These are phyloP conservation scores for Pandemis cinnamomeana DNA, from an alignment of 2,888 invertebrate genomes.

Conservation along the genomic window DNA sequence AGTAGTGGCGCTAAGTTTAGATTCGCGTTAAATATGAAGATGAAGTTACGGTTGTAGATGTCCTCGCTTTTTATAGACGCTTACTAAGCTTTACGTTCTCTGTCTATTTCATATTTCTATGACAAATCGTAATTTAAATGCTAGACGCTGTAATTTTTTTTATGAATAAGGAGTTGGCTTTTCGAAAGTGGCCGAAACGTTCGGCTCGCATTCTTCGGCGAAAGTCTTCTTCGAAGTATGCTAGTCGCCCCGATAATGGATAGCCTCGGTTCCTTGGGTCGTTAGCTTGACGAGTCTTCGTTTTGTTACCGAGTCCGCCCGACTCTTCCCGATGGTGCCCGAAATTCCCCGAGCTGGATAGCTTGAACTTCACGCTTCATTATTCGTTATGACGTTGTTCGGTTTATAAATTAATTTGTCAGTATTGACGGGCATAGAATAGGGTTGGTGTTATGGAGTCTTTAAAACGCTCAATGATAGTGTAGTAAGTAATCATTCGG, in stretches of 20 bases:
- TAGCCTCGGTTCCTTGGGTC: constrained; percentile 31
- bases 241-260: constrained; percentile 28
- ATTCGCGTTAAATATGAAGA: too few relatives aligned
- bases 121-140: neutral
- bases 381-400: constrained; percentile 18
- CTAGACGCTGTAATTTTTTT: neutral
- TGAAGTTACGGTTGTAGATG: too few relatives aligned
- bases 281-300: constrained; percentile 34
- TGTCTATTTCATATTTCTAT: neutral
- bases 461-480: neutral
- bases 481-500: too few relatives aligned
- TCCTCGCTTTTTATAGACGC: too few relatives aligned
- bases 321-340: constrained; percentile 8
- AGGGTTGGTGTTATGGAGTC: neutral
- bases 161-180: neutral
- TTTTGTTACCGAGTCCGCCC: constrained; percentile 20
- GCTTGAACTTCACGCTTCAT: constrained; percentile 29
- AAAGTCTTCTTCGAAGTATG: neutral
- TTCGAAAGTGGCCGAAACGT: neutral
- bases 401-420: constrained; percentile 22
- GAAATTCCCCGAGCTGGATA: constrained; percentile 14
- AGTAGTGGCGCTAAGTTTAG: too few relatives aligned
- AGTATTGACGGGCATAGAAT: neutral
- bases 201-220: neutral
- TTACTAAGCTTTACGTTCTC: neutral